Evolutionary conservation across 2,113 vertebrate species (phyloP).

Genomic region (Megaleporinus macrocephalus): DNA sequence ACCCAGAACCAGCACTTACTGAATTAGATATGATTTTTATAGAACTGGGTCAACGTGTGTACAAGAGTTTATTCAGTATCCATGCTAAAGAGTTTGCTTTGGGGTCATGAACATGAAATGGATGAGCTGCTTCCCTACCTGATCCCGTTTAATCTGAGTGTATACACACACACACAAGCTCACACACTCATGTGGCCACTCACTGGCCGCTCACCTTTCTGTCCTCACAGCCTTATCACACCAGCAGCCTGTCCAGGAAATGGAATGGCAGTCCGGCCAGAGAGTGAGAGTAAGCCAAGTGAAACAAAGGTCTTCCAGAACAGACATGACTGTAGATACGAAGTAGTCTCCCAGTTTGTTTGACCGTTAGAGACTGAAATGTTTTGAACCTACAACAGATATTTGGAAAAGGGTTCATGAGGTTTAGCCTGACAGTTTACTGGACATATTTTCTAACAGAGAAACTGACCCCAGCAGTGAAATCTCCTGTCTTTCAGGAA

Average conservation of each 20-base stretch:
- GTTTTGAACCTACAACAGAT: no score
- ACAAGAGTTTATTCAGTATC: neutral
- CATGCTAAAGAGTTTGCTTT: neutral
- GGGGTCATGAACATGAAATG: neutral
- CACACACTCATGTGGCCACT: neutral
- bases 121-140: neutral
- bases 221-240: neutral
- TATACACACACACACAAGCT: neutral
- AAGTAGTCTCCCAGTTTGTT: no score
- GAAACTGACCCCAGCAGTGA: neutral
- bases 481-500: neutral
- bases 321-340: no score
- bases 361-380: no score
- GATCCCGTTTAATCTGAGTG: neutral
- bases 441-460: no score
- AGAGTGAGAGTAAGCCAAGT: neutral
- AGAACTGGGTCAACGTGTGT: neutral
- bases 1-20: neutral
- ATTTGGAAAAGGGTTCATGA: no score
- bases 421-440: no score
- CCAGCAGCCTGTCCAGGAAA: neutral
- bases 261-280: neutral
- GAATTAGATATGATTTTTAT: neutral
- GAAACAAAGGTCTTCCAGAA: neutral
- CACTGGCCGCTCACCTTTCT: neutral